A percentile compares a stretch with the other conserved stretches of the same genome.
phyloP scores from a whole-genome alignment of 2,797 vertebrate species.

The Xerus rutilus region DNA sequence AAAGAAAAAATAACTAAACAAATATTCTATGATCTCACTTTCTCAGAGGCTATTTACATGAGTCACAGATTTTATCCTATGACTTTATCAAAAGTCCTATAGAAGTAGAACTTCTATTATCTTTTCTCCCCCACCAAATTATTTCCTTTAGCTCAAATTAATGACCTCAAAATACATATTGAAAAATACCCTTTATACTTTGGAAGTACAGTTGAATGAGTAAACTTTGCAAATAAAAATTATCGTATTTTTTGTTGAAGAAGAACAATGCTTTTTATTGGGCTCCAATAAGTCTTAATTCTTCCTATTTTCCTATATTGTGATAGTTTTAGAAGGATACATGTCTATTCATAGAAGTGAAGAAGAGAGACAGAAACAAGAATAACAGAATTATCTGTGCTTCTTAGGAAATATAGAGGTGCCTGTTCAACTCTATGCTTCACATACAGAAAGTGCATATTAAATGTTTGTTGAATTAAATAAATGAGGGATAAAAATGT shows the following conservation, averaged over 20 bases:
- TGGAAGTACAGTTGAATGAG: conserved; percentile 40
- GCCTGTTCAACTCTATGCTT: not conserved
- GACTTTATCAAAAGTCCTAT: conserved; percentile 32
- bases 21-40: conserved; percentile 37
- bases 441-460: not conserved
- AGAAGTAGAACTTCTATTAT: conserved; percentile 30
- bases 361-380: not conserved
- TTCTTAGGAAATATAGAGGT: conserved; percentile 37
- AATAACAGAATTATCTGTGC: conserved; percentile 4
- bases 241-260: conserved; percentile 13
- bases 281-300: conserved; percentile 7
- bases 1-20: not conserved
- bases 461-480: conserved; percentile 12
- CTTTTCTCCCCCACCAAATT: not conserved
- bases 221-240: conserved; percentile 56
- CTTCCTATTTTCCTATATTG: conserved; percentile 28
- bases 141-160: conserved; percentile 49
- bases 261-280: conserved; percentile 47
- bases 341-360: not conserved
- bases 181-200: conserved; percentile 56
- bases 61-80: conserved; percentile 46
- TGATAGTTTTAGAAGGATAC: conserved; percentile 9
- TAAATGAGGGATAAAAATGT: conserved; percentile 23
- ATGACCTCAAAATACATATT: conserved; percentile 58
- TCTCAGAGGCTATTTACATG: not conserved